A percentile compares a stretch with the other conserved stretches of the same genome.
Evolutionary conservation across 2,113 vertebrate species (phyloP).

Genomic region (Tor tambroides): DNA sequence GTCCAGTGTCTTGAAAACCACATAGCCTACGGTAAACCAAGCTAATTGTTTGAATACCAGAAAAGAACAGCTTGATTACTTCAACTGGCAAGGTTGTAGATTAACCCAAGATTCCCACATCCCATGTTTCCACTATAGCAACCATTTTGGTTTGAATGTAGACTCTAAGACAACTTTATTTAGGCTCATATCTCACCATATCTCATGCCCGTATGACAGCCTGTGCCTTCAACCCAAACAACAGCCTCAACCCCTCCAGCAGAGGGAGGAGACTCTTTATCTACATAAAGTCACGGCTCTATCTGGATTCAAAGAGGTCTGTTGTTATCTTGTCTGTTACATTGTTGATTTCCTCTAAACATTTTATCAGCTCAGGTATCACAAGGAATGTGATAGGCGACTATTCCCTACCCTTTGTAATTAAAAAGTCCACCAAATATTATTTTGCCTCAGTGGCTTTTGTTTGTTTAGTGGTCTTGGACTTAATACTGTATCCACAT

Average conservation of each 20-base stretch:
- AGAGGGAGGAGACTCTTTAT: neutral
- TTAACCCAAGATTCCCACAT: neutral
- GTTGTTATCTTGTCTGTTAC: neutral
- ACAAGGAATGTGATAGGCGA: too few species aligned
- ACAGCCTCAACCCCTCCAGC: too few species aligned
- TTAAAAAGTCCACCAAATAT: neutral
- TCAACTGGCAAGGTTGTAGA: neutral
- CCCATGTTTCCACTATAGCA: neutral
- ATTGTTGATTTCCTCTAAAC: neutral
- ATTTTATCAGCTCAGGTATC: neutral
- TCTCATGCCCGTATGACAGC: neutral
- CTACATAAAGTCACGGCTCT: neutral
- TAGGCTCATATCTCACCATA: neutral
- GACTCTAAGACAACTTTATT: too few species aligned
- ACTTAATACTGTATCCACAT: too few species aligned
- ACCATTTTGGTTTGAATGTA: neutral
- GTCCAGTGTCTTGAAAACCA: neutral
- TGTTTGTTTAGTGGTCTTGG: too few species aligned
- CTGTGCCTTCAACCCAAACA: constrained; percentile 4
- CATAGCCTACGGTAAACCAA: neutral
- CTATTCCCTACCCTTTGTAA: neutral
- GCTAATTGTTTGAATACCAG: neutral
- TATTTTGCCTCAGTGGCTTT: too few species aligned
- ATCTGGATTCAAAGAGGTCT: neutral
- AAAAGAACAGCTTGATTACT: neutral